Percentiles rank a stretch among this genome's conserved stretches.
Evolutionary conservation across 2,113 vertebrate species (phyloP).

Genomic region (Campylomormyrus numenius): DNA sequence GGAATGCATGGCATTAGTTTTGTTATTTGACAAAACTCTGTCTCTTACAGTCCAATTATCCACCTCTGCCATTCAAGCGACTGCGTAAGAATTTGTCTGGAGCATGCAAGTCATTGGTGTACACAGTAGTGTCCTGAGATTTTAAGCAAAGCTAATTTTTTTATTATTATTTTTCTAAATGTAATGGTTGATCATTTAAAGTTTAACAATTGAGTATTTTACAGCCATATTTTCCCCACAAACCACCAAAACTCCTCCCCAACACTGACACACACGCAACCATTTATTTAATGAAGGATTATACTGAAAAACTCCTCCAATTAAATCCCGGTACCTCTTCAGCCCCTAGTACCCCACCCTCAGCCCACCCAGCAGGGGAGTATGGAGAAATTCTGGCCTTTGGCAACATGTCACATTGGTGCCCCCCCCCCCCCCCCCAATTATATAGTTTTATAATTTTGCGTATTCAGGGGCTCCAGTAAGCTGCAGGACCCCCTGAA

Average conservation of each 20-base stretch:
- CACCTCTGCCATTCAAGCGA: neutral
- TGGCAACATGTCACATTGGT: neutral
- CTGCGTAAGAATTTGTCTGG: neutral
- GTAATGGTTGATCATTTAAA: neutral
- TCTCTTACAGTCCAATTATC: neutral
- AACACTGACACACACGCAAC: neutral
- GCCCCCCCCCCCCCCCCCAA: fast-evolving
- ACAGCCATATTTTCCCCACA: neutral
- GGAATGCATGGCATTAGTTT: neutral
- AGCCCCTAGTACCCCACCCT: neutral
- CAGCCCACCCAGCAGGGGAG: neutral
- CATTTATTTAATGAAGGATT: neutral
- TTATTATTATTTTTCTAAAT: neutral
- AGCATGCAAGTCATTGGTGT: neutral
- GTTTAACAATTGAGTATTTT: neutral
- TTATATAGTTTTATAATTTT: neutral
- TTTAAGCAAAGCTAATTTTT: neutral
- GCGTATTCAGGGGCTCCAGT: neutral
- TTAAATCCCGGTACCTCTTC: neutral
- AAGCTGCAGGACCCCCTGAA: neutral
- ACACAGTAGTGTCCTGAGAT: neutral
- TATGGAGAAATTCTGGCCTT: neutral
- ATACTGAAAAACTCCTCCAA: neutral
- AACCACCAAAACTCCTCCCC: neutral
- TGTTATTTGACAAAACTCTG: neutral